A percentile compares a stretch with the other conserved stretches of the same genome.
Evolutionary conservation across 1,140 invertebrate genomes (phyloP).

Genomic region (Araneus ventricosus): DNA sequence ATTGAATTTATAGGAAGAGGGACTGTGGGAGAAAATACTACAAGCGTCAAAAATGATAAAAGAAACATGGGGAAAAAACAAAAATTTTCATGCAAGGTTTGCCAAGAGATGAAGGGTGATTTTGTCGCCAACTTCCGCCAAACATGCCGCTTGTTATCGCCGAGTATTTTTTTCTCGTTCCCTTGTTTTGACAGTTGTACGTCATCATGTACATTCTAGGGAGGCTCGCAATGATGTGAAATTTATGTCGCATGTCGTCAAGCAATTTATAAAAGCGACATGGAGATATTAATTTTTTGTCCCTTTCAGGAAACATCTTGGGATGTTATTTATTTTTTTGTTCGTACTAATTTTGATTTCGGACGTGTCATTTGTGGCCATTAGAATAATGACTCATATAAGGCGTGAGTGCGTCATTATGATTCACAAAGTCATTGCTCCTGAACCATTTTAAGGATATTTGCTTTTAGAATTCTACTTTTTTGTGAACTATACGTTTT

Average conservation of each 20-base stretch:
- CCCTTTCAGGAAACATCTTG: neutral
- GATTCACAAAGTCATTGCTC: neutral
- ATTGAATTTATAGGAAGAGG: neutral
- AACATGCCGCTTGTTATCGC: neutral
- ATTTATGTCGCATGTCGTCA: slow-evolving; percentile 55
- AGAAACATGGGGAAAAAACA: neutral
- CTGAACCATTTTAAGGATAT: neutral
- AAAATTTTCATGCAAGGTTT: neutral
- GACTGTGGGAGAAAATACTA: neutral
- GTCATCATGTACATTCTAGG: slow-evolving; percentile 34
- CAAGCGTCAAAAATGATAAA: slow-evolving; percentile 10
- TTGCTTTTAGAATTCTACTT: neutral
- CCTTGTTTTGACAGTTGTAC: slow-evolving; percentile 58
- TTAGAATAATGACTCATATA: slow-evolving; percentile 14
- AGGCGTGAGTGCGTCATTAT: neutral
- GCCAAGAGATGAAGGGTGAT: neutral
- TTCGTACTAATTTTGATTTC: slow-evolving; percentile 19
- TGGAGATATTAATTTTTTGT: slow-evolving; percentile 37
- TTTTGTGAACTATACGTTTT: too few species aligned
- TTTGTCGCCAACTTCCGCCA: slow-evolving; percentile 19
- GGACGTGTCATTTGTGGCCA: neutral
- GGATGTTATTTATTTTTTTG: neutral
- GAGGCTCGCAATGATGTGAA: slow-evolving; percentile 49
- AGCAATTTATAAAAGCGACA: slow-evolving; percentile 60
- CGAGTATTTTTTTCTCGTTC: neutral